phyloP scores from a whole-genome alignment of 2,797 vertebrate species.

The Melanitta fusca region DNA sequence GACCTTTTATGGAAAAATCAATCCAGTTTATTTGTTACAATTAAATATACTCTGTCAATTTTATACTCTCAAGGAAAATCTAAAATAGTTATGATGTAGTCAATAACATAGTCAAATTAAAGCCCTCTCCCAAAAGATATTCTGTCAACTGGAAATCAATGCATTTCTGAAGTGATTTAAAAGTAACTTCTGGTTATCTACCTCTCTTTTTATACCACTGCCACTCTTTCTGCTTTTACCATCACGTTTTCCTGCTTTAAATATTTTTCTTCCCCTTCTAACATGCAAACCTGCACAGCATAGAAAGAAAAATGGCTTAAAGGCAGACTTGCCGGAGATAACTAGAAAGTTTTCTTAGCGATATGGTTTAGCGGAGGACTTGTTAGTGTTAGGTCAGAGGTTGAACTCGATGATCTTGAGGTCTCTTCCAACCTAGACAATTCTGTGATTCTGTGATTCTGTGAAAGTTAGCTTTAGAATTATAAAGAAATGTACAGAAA shows the following conservation, averaged over 20 bases:
- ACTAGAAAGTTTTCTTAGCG: background rate
- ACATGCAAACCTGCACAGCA: background rate
- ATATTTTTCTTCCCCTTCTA: background rate
- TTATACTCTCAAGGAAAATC: background rate
- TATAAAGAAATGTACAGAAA: background rate
- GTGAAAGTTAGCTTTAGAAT: no score
- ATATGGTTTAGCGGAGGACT: no score
- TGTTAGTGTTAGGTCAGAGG: no score
- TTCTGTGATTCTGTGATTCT: no score
- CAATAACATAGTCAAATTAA: background rate
- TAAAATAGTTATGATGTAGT: background rate
- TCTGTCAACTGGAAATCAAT: background rate
- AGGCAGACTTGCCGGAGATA: background rate
- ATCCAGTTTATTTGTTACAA: background rate
- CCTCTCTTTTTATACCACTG: background rate
- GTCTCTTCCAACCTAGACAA: no score
- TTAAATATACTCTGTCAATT: background rate
- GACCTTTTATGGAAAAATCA: background rate
- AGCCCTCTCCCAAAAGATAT: background rate
- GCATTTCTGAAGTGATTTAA: background rate
- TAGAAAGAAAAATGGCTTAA: background rate
- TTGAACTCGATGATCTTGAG: no score
- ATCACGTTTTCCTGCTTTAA: background rate
- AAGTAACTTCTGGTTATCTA: background rate
- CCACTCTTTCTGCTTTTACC: background rate